Percentiles rank a stretch among this genome's conserved stretches.
Conservation (phyloP, 2,888 invertebrate genomes). For the Apoderus coryli region DNA sequence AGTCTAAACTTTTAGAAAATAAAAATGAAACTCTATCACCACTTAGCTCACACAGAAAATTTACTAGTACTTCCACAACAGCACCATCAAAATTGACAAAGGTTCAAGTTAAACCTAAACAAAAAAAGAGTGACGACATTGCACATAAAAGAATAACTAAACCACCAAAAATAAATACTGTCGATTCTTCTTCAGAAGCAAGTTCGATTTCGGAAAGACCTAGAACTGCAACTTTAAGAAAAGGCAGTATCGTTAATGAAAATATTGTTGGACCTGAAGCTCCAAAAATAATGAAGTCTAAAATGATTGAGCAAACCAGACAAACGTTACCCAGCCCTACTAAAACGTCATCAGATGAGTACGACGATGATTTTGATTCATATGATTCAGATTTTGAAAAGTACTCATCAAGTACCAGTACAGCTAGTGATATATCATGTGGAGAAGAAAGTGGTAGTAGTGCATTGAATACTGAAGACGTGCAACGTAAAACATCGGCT, state of each 20-base stretch:
- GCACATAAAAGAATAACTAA: background rate
- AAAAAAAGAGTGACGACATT: background rate
- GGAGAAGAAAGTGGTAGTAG: constrained; percentile 18
- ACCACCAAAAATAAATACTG: background rate
- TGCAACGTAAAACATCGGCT: constrained; percentile 5
- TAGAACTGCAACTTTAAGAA: constrained; percentile 29
- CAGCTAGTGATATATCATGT: constrained; percentile 16
- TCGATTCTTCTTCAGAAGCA: constrained; percentile 17
- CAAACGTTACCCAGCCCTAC: constrained; percentile 9
- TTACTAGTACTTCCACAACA: background rate
- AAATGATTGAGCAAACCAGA: constrained; percentile 7
- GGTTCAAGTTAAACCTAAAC: background rate
- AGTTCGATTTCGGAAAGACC: constrained; percentile 26
- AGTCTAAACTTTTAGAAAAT: constrained; percentile 11
- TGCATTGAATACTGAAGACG: constrained; percentile 9
- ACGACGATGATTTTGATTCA: constrained; percentile 43
- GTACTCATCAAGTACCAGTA: constrained; percentile 22
- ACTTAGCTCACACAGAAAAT: no score
- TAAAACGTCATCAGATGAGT: constrained; percentile 22
- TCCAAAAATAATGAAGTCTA: constrained; percentile 12
- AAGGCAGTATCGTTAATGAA: constrained; percentile 27
- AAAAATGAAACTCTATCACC: no score
- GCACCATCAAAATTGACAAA: constrained; percentile 9
- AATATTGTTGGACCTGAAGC: constrained; percentile 28
- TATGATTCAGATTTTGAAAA: constrained; percentile 43